Evolutionary conservation across 2,113 vertebrate species (phyloP).

Genomic region (Toxotes chatareus): DNA sequence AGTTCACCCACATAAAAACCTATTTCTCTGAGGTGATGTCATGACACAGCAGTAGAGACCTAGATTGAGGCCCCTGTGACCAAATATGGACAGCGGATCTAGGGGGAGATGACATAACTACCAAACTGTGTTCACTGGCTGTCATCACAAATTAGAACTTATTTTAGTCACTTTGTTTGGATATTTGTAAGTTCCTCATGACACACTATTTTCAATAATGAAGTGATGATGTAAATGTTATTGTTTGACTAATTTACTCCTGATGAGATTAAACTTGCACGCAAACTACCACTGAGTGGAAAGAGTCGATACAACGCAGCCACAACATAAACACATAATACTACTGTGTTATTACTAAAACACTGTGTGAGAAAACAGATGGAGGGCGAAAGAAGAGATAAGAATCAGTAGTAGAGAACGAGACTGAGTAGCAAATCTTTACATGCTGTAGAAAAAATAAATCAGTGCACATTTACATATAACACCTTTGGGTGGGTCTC

Average conservation of each 20-base stretch:
- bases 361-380: constrained; percentile 34
- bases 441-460: constrained; percentile 21
- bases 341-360: constrained; percentile 49
- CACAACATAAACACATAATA: neutral
- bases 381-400: neutral
- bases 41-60: constrained; percentile 34
- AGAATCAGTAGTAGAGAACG: neutral
- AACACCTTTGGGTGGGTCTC: constrained; percentile 12
- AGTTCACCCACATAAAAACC: constrained; percentile 72
- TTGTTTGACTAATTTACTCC: constrained; percentile 27
- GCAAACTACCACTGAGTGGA: constrained; percentile 29
- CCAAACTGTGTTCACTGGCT: neutral
- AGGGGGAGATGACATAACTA: constrained; percentile 52
- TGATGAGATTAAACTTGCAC: neutral
- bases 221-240: constrained; percentile 9
- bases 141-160: constrained; percentile 4
- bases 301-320: constrained; percentile 78
- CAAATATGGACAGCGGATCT: constrained; percentile 67
- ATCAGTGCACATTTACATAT: constrained; percentile 6
- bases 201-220: constrained; percentile 23
- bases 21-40: constrained; percentile 52
- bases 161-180: constrained; percentile 35
- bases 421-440: constrained; percentile 3
- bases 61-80: constrained; percentile 5
- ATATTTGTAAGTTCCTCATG: neutral